Conservation (phyloP, 2,113 vertebrate species). For the Camelus bactrianus region DNA sequence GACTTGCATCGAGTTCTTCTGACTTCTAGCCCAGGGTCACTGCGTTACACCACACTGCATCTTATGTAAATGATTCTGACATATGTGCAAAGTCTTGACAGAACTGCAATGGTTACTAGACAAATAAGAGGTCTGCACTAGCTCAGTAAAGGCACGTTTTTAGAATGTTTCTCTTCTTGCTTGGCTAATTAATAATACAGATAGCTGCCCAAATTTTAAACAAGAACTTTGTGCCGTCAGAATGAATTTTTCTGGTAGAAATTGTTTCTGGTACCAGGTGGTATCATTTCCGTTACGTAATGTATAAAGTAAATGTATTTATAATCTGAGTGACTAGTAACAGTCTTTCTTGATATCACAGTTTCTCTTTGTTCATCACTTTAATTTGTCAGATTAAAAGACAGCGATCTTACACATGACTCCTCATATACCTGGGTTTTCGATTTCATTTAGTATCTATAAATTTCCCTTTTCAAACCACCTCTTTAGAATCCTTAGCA, state of each 20-base stretch:
- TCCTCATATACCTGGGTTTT: not conserved
- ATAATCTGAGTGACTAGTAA: not conserved
- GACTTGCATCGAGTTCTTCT: not conserved
- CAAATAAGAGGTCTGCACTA: not conserved
- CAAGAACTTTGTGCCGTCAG: not conserved
- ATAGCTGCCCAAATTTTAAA: not conserved
- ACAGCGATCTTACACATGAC: not conserved
- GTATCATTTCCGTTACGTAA: not conserved
- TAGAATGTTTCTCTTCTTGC: not conserved
- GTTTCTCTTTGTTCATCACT: not conserved
- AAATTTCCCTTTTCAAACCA: not conserved
- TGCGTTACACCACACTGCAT: not conserved
- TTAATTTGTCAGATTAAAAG: not conserved
- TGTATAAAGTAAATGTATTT: not conserved
- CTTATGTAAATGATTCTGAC: not conserved
- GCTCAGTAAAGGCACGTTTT: not conserved
- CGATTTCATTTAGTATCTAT: not conserved
- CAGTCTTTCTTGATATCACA: not conserved
- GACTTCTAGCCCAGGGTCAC: not conserved
- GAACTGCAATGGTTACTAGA: not conserved
- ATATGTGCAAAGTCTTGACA: not conserved
- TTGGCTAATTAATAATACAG: not conserved
- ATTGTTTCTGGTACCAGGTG: not conserved
- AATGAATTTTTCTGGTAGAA: conserved; percentile 27
- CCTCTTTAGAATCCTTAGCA: conserved; percentile 5